Evolutionary conservation across 2,113 vertebrate genomes (phyloP).

Genomic region (Fulmarus glacialis): DNA sequence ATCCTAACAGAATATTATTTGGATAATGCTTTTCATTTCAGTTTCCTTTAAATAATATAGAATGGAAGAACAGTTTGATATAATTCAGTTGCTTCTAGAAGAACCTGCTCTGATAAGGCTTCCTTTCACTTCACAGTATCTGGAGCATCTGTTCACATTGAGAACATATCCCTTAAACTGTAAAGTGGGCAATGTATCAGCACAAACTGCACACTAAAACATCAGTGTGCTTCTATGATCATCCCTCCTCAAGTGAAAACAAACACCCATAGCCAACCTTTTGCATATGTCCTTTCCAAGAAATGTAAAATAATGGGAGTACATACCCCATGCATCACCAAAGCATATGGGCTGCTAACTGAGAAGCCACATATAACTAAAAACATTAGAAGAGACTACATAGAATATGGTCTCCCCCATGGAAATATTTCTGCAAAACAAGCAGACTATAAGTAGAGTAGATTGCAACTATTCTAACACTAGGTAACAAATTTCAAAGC

Average conservation of each 20-base stretch:
- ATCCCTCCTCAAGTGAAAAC: neutral
- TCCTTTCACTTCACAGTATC: neutral
- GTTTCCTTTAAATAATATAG: neutral
- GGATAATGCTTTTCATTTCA: neutral
- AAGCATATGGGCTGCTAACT: neutral
- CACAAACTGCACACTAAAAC: neutral
- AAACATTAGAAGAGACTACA: neutral
- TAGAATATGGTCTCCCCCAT: neutral
- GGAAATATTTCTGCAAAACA: constrained; percentile 45
- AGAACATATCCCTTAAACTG: neutral
- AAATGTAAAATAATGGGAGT: neutral
- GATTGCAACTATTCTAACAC: constrained; percentile 6
- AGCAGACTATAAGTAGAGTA: neutral
- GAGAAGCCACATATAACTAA: neutral
- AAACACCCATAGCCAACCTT: neutral
- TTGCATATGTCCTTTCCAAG: neutral
- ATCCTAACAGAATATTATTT: neutral
- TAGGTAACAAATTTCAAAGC: constrained; percentile 52
- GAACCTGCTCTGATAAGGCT: neutral
- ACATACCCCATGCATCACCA: accelerated
- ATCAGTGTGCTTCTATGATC: neutral
- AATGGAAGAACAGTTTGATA: neutral
- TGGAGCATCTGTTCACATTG: neutral
- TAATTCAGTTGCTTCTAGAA: neutral
- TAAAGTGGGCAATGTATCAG: neutral